A percentile compares a stretch with the other conserved stretches of the same genome.
Evolutionary conservation across 2,113 vertebrate species (phyloP).

Genomic region (Casuarius casuarius): DNA sequence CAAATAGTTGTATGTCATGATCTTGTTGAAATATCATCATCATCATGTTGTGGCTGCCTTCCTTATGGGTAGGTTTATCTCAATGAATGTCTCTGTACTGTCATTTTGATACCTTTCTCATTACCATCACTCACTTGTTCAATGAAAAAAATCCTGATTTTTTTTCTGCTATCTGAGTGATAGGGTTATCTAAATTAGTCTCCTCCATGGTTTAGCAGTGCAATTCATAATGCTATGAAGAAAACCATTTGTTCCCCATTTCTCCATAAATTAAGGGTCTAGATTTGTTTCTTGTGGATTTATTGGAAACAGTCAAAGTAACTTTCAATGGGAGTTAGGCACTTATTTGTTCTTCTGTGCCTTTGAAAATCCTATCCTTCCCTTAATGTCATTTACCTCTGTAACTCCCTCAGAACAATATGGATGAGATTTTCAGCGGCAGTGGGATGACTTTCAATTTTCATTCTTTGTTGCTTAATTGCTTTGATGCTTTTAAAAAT

Average conservation of each 20-base stretch:
- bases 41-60: conserved; percentile 17
- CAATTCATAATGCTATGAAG: not conserved
- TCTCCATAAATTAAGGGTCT: not conserved
- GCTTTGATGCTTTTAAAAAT: not conserved
- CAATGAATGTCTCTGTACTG: conserved; percentile 33
- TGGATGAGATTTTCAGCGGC: not conserved
- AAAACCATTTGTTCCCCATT: not conserved
- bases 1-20: conserved; percentile 6
- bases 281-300: not conserved
- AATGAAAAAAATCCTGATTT: not conserved
- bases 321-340: not conserved
- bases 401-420: not conserved
- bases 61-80: conserved; percentile 48
- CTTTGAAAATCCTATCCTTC: not conserved
- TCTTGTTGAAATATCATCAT: conserved; percentile 15
- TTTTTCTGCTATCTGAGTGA: not conserved
- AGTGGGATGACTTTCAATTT: not conserved
- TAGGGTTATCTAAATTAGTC: conserved; percentile 15
- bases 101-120: conserved; percentile 35
- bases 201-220: not conserved
- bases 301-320: not conserved
- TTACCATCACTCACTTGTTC: conserved; percentile 36
- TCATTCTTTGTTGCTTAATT: not conserved
- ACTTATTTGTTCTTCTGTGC: not conserved
- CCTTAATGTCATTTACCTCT: not conserved